These are phyloP conservation scores for Periophthalmus magnuspinnatus DNA, from an alignment of 2,797 vertebrate species.

Conservation along the genomic window DNA sequence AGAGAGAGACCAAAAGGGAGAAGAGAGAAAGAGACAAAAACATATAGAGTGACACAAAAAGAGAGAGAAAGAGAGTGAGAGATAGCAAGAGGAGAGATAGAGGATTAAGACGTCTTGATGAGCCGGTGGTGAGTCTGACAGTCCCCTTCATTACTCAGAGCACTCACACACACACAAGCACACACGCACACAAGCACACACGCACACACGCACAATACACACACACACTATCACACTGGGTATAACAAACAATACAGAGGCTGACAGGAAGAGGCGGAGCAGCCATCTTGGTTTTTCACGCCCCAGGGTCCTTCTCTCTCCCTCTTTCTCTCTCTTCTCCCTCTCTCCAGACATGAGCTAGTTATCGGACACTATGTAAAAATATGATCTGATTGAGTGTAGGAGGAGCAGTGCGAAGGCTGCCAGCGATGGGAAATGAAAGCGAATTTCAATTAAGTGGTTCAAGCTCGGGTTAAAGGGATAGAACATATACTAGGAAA, in stretches of 20 bases:
- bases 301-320: background rate
- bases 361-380: constrained; percentile 7
- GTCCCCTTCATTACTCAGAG: constrained; percentile 62
- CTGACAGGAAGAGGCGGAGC: background rate
- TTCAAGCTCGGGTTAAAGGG: background rate
- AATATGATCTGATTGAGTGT: constrained; percentile 17
- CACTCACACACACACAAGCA: constrained; percentile 40
- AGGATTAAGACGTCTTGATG: constrained; percentile 62
- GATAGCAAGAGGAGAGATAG: constrained; percentile 27
- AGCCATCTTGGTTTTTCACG: constrained; percentile 1
- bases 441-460: constrained; percentile 8
- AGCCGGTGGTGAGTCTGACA: constrained; percentile 57
- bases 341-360: background rate
- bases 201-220: constrained; percentile 10
- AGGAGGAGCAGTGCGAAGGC: constrained; percentile 18
- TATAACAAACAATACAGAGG: constrained; percentile 28
- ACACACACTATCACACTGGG: background rate
- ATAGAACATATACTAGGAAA: background rate
- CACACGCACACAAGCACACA: constrained; percentile 15
- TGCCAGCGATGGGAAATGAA: constrained; percentile 10
- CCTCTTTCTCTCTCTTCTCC: background rate
- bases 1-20: background rate
- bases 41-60: constrained; percentile 34
- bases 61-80: constrained; percentile 11
- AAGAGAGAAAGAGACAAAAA: background rate